Evolutionary conservation across 2,797 vertebrate genomes (phyloP), one percentile per base, ranked within the genome.

Genomic region (Gallinago stenura): DNA sequence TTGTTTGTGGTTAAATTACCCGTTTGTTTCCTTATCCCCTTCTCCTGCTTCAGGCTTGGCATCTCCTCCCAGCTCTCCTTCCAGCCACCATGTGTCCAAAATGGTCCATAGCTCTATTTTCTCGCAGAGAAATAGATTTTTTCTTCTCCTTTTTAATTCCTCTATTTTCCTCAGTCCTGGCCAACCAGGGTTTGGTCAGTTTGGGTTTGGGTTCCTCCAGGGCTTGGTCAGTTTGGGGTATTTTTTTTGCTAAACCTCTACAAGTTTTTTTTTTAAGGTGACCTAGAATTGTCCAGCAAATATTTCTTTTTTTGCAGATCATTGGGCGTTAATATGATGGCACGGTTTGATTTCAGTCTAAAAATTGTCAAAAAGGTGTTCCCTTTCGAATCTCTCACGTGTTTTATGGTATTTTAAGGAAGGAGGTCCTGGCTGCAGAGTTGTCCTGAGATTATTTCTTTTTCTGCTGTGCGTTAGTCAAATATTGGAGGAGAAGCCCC

Each of bases 301-400:
- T 8, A 13, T 20, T 33, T 15, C 17, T n/a, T 64, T 64, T 33
- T 54, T 33, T 53, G 48, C 28, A 41, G 50, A 2, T 25, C 20
- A 24, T 2, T 31, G 43, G 41, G 17, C 20, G 16, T 58, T 37
- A 26, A 43, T 24, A 11, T 25, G 30, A 1, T 24, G 30, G 30
- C 61, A 28, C 53, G 0, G 26, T 45, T 22, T 3, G 0, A n/a
- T 54, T 75, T 50, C 18, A 7, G 11, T 39, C 39, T 8, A 4
- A 15, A 61, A 37, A 9, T 2, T 16, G 15, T 26, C 56, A 7
- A 9, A 15, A 31, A 26, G 24, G 28, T 1, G 1, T 31, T 30
- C 3, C 24, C 1, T 0, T 20, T 11, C 13, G 2, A 4, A 1
- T 5, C 48, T 25, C 58, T 58, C 0, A 0, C 0, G 1, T 21